These are phyloP conservation scores for Enoplosus armatus DNA, from an alignment of 2,797 vertebrate genomes.

Conservation along the genomic window DNA sequence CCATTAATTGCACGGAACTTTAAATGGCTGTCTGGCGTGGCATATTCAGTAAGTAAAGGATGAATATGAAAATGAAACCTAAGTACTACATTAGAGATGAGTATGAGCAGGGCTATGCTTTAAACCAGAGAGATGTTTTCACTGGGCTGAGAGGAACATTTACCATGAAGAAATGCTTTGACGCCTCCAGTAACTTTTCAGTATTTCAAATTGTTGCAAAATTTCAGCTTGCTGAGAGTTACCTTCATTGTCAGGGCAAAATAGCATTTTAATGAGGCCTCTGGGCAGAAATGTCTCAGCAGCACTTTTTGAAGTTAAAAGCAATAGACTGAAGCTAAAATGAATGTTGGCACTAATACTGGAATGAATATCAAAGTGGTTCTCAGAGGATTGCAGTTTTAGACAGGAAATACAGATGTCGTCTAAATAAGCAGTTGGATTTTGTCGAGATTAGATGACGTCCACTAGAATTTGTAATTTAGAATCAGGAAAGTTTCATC, in stretches of 20 bases:
- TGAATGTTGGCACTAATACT: slow-evolving; percentile 50
- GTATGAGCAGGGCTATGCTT: background rate
- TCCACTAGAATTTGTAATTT: slow-evolving; percentile 27
- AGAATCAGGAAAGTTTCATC: background rate
- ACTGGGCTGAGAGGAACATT: slow-evolving; percentile 13
- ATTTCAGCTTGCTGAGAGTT: slow-evolving; percentile 31
- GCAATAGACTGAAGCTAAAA: slow-evolving; percentile 58
- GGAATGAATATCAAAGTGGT: slow-evolving; percentile 61
- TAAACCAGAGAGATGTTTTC: background rate
- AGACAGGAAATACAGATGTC: slow-evolving; percentile 16
- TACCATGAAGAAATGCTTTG: background rate
- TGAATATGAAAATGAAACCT: slow-evolving; percentile 12
- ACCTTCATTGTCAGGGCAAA: slow-evolving; percentile 49
- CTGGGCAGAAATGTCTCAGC: slow-evolving; percentile 51
- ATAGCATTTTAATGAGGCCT: slow-evolving; percentile 62
- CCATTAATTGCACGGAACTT: background rate
- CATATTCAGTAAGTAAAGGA: background rate
- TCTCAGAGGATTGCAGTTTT: slow-evolving; percentile 41
- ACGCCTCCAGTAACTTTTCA: slow-evolving; percentile 16
- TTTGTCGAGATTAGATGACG: slow-evolving; percentile 29
- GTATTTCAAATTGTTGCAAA: slow-evolving; percentile 6
- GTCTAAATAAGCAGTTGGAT: slow-evolving; percentile 21
- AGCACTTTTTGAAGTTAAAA: slow-evolving; percentile 69
- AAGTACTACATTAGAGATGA: slow-evolving; percentile 1
- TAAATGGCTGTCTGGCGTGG: background rate